Base-by-base conservation (phyloP, 1,140 invertebrate genomes). In the Apocrypta bakeri region DNA sequence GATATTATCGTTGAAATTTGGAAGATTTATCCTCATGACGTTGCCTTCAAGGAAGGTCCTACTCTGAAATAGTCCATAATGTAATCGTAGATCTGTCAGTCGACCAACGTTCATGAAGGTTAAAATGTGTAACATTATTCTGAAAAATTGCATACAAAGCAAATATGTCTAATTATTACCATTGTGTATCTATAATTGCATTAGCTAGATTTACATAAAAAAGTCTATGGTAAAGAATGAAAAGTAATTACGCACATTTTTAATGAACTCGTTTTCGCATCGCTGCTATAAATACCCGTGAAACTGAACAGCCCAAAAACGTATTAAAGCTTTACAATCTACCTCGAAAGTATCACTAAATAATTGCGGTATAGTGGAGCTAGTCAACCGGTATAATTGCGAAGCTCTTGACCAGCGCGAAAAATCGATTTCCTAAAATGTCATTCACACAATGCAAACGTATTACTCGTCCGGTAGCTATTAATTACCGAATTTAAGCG, bases 401-500 rank as follows among this genome's bases (percentile, higher is more conserved):
- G 48, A 56, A 6, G 48, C 21, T 56, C 48, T 56, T 7, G 7
- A 17, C 3, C 48, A 1, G 63, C 37, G 29, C 4, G 56, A 81
- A 74, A 81, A 81, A 74, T 81, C 37, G 64, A 73, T 81, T 73
- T 74, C 40, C 29, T 42, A 74, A 71, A 81, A 64, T 21, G 61
- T 81, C 69, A 81, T 81, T 81, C 24, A 37, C n/a, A 33, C 64
- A 27, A 2, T 6, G 4, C 9, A 1, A 4, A 4, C 56, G 12
- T n/a, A n/a, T 25, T 25, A 25, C 61, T 64, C 61, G 63, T 66
- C 2, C 63, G 24, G 27, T 29, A 11, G n/a, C 71, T 56, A 64
- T 73, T 74, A 81, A 81, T 74, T 74, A 42, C 37, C 29, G 33
- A 81, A 63, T 73, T 80, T 80, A 72, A 81, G 73, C 69, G 48